Evolutionary conservation across 2,888 invertebrate species (phyloP).

Genomic region (Drosophila kuntzei): DNA sequence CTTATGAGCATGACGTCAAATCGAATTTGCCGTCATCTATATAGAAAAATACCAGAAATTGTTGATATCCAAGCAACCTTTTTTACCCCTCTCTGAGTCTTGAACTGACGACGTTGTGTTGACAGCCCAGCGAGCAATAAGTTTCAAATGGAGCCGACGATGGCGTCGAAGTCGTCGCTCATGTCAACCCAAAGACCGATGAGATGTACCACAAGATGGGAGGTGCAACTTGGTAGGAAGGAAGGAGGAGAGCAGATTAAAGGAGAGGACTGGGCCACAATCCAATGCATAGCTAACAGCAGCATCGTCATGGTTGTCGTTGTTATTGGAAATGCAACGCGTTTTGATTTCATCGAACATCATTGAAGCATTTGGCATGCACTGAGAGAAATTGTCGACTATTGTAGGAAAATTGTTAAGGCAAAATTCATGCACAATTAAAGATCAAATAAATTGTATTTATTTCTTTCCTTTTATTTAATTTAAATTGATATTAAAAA

Average conservation of each 20-base stretch:
- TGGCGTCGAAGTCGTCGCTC: constrained; percentile 55
- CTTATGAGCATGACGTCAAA: constrained; percentile 49
- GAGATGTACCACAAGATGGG: constrained; percentile 33
- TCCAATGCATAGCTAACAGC: constrained; percentile 30
- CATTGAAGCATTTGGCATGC: constrained; percentile 50
- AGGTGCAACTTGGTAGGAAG: neutral
- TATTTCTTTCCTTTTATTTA: no score
- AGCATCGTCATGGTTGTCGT: constrained; percentile 13
- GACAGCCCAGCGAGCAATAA: constrained; percentile 76
- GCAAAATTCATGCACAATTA: neutral
- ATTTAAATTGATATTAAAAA: no score
- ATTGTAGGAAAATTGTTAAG: neutral
- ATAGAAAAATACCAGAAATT: constrained; percentile 54
- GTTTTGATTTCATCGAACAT: constrained; percentile 69
- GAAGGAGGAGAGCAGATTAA: neutral
- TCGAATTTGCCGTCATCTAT: constrained; percentile 56
- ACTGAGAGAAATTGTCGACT: constrained; percentile 48
- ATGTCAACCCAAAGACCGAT: constrained; percentile 64
- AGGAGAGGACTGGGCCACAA: neutral
- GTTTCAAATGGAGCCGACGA: constrained; percentile 73
- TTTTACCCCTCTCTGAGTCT: neutral
- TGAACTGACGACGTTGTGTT: constrained; percentile 53
- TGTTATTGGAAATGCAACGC: constrained; percentile 28
- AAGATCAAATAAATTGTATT: neutral
- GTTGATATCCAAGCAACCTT: constrained; percentile 1